Base-by-base conservation (phyloP, 2,113 vertebrate species). In the Microcebus jonahi region DNA sequence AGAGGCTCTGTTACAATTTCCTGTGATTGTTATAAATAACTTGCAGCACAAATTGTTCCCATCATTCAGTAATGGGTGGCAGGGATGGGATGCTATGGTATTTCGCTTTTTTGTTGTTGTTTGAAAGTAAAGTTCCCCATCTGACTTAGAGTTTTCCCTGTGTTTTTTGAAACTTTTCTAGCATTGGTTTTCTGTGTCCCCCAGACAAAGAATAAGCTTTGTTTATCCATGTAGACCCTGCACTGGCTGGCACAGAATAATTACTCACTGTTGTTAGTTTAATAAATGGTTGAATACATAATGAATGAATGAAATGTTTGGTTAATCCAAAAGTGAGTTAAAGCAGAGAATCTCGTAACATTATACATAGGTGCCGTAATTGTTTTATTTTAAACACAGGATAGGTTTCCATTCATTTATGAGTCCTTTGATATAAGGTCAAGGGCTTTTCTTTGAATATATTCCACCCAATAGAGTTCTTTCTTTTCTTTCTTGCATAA, bases 1-100 rank as follows among this genome's bases (percentile, higher is more conserved):
- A 73, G 23, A 77, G 77, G n/a, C 79, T 96, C 70, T 27, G n/a
- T 61, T 92, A 90, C 39, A 87, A 6, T 95, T 95, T 94, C 77
- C 68, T 61, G 31, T 65, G 61, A 83, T 97, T 77, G 45, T 70
- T 94, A 63, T 63, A 75, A 93, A 94, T 81, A 70, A 86, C 20
- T 71, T 0, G 0, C n/a, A 76, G 65, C 29, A 63, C 67, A 94
- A 94, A 92, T 50, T 81, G 75, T 94, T 59, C 39, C 36, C 29
- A 71, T 75, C 39, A 14, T 36, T 90, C 92, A 57, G 61, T 68
- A 42, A 65, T 34, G 42, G 55, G 61, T 55, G 39, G 11, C 42
- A 79, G 59, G n/a, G 27, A 42, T 57, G 55, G 17, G n/a, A 50
- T 25, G 48, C 25, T 12, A 15, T 5, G 12, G 42, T 13, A 53